A percentile compares a stretch with the other conserved stretches of the same genome.
Evolutionary conservation across 1,140 invertebrate species (phyloP).

Genomic region (Zaprionus taronus): DNA sequence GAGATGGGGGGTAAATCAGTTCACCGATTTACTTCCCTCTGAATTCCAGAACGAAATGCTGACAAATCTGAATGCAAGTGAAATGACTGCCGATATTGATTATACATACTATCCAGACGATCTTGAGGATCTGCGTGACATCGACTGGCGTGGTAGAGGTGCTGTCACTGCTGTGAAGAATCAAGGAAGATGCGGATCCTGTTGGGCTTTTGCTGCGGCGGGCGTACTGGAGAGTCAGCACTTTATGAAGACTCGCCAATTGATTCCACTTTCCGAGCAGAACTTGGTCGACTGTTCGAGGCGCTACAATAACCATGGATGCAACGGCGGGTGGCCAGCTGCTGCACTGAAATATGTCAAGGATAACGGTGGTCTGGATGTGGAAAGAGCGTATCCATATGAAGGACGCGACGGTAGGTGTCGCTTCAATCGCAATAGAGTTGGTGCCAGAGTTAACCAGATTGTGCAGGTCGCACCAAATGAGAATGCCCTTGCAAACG

Average conservation of each 20-base stretch:
- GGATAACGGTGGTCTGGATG: slow-evolving; percentile 90
- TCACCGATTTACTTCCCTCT: slow-evolving; percentile 91
- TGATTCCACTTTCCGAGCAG: slow-evolving; percentile 94
- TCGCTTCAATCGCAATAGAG: slow-evolving; percentile 1
- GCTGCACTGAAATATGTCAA: slow-evolving; percentile 91
- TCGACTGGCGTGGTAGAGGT: slow-evolving; percentile 94
- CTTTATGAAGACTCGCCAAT: slow-evolving; percentile 86
- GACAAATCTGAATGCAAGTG: slow-evolving; percentile 50
- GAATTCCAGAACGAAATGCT: slow-evolving; percentile 91
- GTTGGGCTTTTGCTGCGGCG: slow-evolving; percentile 96
- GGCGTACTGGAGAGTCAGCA: slow-evolving; percentile 91
- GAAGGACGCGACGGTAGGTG: slow-evolving; percentile 86
- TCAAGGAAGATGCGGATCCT: slow-evolving; percentile 94
- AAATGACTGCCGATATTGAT: neutral
- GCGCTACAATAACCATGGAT: slow-evolving; percentile 93
- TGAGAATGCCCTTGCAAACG: slow-evolving; percentile 88
- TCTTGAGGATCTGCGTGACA: slow-evolving; percentile 87
- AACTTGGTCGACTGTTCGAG: slow-evolving; percentile 94
- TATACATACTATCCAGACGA: slow-evolving; percentile 85
- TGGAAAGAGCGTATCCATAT: slow-evolving; percentile 89
- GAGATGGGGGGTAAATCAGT: slow-evolving; percentile 91
- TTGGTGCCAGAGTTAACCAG: slow-evolving; percentile 25
- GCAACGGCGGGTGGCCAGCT: slow-evolving; percentile 92
- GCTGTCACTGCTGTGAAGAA: slow-evolving; percentile 96
- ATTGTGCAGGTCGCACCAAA: slow-evolving; percentile 87